Conservation (phyloP, 2,888 invertebrate species). For the Polydrusus tereticollis region DNA sequence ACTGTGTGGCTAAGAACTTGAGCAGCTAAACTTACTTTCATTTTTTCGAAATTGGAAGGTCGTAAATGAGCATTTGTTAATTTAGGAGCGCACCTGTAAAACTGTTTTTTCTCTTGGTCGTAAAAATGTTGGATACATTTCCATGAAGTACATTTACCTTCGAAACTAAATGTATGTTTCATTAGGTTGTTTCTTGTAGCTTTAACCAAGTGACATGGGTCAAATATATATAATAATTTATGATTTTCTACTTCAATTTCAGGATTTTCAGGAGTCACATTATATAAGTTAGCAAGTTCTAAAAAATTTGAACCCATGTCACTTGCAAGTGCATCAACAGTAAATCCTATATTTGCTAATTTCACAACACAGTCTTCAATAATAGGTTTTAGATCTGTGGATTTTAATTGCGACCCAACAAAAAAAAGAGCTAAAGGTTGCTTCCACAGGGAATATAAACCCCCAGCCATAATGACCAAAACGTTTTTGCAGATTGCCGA, state of each 20-base stretch:
- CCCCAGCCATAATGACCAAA: too few relatives aligned
- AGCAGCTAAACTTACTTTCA: too few relatives aligned
- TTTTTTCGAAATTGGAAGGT: too few relatives aligned
- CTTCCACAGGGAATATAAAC: too few relatives aligned
- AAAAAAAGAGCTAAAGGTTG: slow-evolving; percentile 3
- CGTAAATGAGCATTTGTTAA: slow-evolving; percentile 7
- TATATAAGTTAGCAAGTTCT: background rate
- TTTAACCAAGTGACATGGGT: too few relatives aligned
- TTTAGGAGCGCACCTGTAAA: slow-evolving; percentile 15
- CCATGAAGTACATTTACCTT: background rate
- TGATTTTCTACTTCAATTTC: background rate
- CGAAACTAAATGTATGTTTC: background rate
- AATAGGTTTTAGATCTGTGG: slow-evolving; percentile 10
- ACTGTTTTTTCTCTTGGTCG: background rate
- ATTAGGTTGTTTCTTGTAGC: too few relatives aligned
- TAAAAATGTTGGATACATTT: background rate
- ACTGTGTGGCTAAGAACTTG: too few relatives aligned
- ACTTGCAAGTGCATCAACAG: slow-evolving; percentile 6
- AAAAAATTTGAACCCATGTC: slow-evolving; percentile 17
- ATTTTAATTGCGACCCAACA: background rate
- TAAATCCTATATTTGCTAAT: background rate
- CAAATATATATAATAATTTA: too few relatives aligned
- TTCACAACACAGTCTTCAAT: background rate
- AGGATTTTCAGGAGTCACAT: background rate
- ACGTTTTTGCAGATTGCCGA: slow-evolving; percentile 1